Evolutionary conservation across 2,888 invertebrate genomes (phyloP).

Genomic region (Drosophila paranaensis): DNA sequence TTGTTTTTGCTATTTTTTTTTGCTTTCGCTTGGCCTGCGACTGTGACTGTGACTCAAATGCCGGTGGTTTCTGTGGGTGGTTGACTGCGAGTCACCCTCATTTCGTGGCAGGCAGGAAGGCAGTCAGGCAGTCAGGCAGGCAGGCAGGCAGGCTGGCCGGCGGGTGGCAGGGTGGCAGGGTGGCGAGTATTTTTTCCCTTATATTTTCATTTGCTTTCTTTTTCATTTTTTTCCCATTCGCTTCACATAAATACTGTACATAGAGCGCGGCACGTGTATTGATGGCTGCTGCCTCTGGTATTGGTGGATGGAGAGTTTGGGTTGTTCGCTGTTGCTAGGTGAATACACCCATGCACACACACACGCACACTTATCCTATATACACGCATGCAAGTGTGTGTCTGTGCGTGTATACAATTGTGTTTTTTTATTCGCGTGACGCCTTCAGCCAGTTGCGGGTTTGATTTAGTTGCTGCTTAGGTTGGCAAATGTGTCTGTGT

Average conservation of each 20-base stretch:
- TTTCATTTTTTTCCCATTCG: constrained; percentile 25
- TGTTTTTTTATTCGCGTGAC: constrained; percentile 41
- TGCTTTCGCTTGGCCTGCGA: constrained; percentile 16
- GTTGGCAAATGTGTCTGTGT: constrained; percentile 5
- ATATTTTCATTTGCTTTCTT: constrained; percentile 22
- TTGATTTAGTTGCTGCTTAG: constrained; percentile 61
- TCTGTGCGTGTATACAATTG: constrained; percentile 12
- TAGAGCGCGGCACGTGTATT: constrained; percentile 65
- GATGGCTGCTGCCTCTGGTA: constrained; percentile 55
- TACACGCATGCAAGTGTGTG: background rate
- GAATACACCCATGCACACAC: constrained; percentile 30
- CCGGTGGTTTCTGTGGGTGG: constrained; percentile 74
- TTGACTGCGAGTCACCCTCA: constrained; percentile 52
- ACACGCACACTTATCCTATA: background rate
- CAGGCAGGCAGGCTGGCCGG: too few species aligned
- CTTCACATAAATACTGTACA: constrained; percentile 73
- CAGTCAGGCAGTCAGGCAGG: too few species aligned
- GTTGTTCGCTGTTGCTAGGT: constrained; percentile 69
- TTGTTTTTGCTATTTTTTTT: constrained; percentile 17
- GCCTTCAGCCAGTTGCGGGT: constrained; percentile 61
- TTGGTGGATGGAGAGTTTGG: constrained; percentile 52
- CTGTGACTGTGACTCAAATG: constrained; percentile 68
- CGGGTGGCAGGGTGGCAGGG: constrained; percentile 50
- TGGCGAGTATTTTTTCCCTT: constrained; percentile 67
- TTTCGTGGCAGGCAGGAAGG: constrained; percentile 12